Percentiles rank a stretch among this genome's conserved stretches.
phyloP scores from a whole-genome alignment of 2,113 vertebrate species.

The Colinus virginianus region DNA sequence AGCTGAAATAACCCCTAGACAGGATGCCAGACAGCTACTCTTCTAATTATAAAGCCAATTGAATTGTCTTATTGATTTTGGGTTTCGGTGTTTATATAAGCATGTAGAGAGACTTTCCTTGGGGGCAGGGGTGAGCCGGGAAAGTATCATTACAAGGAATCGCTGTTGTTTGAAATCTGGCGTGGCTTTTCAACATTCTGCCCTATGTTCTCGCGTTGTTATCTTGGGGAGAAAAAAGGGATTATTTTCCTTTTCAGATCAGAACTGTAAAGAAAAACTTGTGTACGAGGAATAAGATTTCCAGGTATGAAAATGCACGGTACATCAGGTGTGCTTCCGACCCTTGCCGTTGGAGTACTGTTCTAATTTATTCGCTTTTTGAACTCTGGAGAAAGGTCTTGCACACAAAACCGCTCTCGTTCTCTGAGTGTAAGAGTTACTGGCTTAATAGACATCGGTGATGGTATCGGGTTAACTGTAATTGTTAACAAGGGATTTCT shows the following conservation, averaged over 20 bases:
- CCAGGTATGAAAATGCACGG: neutral
- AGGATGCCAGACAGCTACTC: neutral
- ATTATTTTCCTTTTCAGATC: neutral
- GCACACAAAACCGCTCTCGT: neutral
- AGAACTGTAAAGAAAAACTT: neutral
- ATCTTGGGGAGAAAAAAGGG: neutral
- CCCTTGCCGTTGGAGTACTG: neutral
- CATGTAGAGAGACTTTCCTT: neutral
- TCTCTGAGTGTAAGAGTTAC: neutral
- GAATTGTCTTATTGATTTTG: neutral
- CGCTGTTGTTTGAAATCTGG: neutral
- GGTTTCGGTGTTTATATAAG: neutral
- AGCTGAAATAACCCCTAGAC: neutral
- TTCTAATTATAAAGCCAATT: neutral
- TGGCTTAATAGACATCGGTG: neutral
- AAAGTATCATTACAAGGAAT: neutral
- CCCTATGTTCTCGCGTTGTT: rapidly evolving
- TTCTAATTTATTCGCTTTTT: neutral
- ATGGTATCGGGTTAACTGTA: neutral
- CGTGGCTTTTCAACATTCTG: neutral
- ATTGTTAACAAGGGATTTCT: neutral
- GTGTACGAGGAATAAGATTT: neutral
- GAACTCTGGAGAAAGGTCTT: neutral
- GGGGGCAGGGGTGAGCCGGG: rapidly evolving
- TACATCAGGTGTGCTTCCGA: neutral